Percentiles rank a stretch among this genome's conserved stretches.
These are phyloP conservation scores for Oenanthe oenanthe DNA, from an alignment of 2,113 vertebrate species.

Conservation along the genomic window DNA sequence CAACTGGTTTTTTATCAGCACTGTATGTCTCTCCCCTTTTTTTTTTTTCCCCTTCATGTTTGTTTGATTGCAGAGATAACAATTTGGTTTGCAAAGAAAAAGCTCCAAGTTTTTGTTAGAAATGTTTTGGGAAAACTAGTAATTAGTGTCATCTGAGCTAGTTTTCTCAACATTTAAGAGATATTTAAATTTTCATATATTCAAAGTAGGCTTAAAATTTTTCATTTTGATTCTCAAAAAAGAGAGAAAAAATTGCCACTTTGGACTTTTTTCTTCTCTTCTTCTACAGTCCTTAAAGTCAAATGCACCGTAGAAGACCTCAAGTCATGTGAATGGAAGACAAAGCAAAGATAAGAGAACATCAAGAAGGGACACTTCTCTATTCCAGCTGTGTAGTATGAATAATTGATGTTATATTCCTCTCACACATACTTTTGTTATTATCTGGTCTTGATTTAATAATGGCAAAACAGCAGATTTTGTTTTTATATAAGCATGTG, in stretches of 20 bases:
- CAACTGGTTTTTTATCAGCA: background rate
- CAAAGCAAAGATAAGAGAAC: background rate
- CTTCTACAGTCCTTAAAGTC: background rate
- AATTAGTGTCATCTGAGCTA: background rate
- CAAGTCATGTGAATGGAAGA: background rate
- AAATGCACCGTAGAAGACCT: background rate
- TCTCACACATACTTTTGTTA: background rate
- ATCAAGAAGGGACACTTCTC: background rate
- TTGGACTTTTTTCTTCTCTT: background rate
- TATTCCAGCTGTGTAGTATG: background rate
- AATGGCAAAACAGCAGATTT: background rate
- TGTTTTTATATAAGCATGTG: background rate
- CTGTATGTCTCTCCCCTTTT: accelerated
- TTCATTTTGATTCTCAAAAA: background rate
- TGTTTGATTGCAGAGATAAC: background rate
- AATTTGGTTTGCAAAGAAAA: background rate
- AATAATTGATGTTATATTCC: background rate
- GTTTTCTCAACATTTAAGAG: background rate
- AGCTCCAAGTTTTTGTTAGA: background rate
- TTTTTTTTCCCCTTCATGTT: accelerated
- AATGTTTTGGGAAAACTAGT: background rate
- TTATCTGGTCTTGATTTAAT: background rate
- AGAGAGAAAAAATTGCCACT: background rate
- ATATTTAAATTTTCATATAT: background rate
- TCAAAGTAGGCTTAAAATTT: background rate